These are phyloP conservation scores for Lepidocolaptes lacrymiger DNA, from an alignment of 2,797 vertebrate genomes.

Conservation along the genomic window DNA sequence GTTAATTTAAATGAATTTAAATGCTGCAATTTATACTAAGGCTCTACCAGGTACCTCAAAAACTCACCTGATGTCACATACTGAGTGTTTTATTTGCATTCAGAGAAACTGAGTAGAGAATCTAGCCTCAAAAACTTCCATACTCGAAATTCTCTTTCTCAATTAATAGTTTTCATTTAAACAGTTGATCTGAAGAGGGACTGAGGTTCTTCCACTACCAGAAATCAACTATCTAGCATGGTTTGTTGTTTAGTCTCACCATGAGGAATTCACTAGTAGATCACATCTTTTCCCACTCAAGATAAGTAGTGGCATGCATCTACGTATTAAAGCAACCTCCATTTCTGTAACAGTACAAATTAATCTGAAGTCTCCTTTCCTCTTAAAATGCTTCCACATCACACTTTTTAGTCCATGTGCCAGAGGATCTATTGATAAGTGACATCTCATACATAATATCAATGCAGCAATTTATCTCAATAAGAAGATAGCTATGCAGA, in stretches of 20 bases:
- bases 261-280: not conserved
- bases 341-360: not conserved
- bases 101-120: not conserved
- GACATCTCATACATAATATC: not conserved
- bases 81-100: not conserved
- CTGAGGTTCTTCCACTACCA: not conserved
- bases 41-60: not conserved
- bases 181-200: not conserved
- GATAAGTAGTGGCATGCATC: not conserved
- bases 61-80: not conserved
- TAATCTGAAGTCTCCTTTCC: not conserved
- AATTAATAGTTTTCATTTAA: not conserved
- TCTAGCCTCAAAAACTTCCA: not conserved
- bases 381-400: slow-evolving; percentile 22
- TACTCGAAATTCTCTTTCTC: not conserved
- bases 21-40: not conserved
- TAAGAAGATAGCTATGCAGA: slow-evolving; percentile 35
- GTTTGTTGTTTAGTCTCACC: not conserved
- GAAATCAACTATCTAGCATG: not conserved
- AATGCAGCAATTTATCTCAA: not conserved
- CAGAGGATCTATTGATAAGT: slow-evolving; percentile 38
- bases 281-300: not conserved
- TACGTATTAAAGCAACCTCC: not conserved
- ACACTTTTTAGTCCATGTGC: slow-evolving; percentile 11
- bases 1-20: not conserved